Percentiles rank a stretch among this genome's conserved stretches.
Conservation (phyloP, 2,797 vertebrate genomes). For the Natrix natrix region DNA sequence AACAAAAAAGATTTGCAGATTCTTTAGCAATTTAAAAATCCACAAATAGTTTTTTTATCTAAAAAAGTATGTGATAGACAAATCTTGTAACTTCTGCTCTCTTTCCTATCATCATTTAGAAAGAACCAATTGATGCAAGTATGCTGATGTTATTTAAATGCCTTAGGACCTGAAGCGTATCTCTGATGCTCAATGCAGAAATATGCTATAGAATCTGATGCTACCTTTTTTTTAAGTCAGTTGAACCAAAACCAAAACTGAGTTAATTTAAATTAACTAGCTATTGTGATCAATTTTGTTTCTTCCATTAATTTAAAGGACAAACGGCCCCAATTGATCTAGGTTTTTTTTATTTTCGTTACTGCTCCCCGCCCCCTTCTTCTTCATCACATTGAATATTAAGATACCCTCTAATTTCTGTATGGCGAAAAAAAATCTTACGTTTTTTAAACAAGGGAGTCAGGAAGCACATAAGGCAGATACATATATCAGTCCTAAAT, state of each 20-base stretch:
- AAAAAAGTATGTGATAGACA: conserved; percentile 11
- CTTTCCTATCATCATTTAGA: conserved; percentile 5
- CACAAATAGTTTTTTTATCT: conserved; percentile 29
- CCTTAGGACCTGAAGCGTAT: neutral
- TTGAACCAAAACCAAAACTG: neutral
- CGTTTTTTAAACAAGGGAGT: neutral
- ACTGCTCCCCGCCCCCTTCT: neutral
- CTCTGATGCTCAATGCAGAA: neutral
- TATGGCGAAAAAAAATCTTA: neutral
- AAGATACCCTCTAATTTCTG: neutral
- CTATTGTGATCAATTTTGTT: neutral
- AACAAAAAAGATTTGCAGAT: neutral
- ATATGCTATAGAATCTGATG: neutral
- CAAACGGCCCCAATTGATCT: neutral
- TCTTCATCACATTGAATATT: neutral
- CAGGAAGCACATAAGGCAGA: neutral
- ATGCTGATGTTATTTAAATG: neutral
- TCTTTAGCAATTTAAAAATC: conserved; percentile 10
- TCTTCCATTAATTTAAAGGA: neutral
- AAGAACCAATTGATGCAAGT: conserved; percentile 3
- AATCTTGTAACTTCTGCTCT: neutral
- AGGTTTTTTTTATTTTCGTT: neutral
- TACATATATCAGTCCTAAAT: neutral
- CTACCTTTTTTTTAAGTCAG: neutral
- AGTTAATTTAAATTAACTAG: neutral